Base-by-base conservation (phyloP, 2,888 invertebrate genomes). In the Scelioninae gen. 1 region DNA sequence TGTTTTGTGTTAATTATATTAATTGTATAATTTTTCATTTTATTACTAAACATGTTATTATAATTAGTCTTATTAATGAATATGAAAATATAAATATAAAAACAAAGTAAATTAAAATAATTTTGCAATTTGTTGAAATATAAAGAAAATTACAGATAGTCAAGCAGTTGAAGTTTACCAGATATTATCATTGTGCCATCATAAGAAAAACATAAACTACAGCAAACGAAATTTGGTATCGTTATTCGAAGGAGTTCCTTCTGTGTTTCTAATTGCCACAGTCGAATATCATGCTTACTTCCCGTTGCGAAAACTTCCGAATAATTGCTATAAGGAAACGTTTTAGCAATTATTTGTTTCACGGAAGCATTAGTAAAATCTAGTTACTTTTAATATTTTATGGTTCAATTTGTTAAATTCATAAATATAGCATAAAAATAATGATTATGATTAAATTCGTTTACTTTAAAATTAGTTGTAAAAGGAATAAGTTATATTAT, bases 261-360 rank as follows among this genome's bases (percentile, higher is more conserved):
- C 88, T 95, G 95, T 0, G 95, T 95, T 49, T 93, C 93, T 62
- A 95, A 93, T 85, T 96, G 95, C 98, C 98, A 98, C 81, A 98
- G 95, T 72, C 98, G 94, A 62, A 98, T 95, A 87, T 96, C 96
- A 88, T 98, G 95, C 88, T 95, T 94, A 69, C 97, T 96, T 45
- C 96, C 96, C 0, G 98, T 97, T 45, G 97, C 97, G 93, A 98
- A 97, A 72, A 98, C 96, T 74, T 96, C 95, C 0, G 96, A 96
- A 92, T 95, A 96, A 81, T 95, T 94, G 75, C 97, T 97, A 88
- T 0, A 91, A 92, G 84, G 29, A 40, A 7, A 16, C 15, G n/a
- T 10, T 53, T 32, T 8, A 60, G 13, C 11, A 23, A 43, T 13
- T 43, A 60, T n/a, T n/a, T n/a, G n/a, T 23, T 23, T 23, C 23